Percentiles rank a stretch among this genome's conserved stretches.
These are phyloP conservation scores for Amblyjoppa fuscipennis DNA, from an alignment of 2,888 invertebrate genomes.

Conservation along the genomic window DNA sequence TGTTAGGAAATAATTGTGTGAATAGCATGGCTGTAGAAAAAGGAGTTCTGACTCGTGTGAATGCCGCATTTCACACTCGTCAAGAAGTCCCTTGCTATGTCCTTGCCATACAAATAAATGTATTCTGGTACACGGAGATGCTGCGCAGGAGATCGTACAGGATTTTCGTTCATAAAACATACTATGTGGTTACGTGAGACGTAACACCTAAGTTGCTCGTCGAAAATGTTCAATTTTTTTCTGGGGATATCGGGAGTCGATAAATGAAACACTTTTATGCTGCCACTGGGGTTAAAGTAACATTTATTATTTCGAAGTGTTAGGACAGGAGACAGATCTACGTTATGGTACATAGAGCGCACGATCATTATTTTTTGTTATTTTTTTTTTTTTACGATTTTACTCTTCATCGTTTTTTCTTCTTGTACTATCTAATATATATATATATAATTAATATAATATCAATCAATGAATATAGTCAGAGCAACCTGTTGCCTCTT, in stretches of 20 bases:
- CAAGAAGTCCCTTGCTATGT: too few species aligned
- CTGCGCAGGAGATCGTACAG: too few species aligned
- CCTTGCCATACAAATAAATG: too few species aligned
- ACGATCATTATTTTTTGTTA: slow-evolving; percentile 51
- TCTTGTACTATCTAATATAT: slow-evolving; percentile 53
- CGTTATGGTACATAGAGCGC: slow-evolving; percentile 72
- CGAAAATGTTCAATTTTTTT: background rate
- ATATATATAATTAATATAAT: slow-evolving; percentile 15
- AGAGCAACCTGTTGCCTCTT: slow-evolving; percentile 38
- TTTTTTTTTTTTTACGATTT: slow-evolving; percentile 13
- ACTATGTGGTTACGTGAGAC: too few species aligned
- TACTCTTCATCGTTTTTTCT: slow-evolving; percentile 19
- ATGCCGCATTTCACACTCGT: too few species aligned
- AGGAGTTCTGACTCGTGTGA: too few species aligned
- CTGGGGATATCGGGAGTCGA: background rate
- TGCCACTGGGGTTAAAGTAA: slow-evolving; percentile 75
- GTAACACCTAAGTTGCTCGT: too few species aligned
- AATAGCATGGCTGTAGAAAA: too few species aligned
- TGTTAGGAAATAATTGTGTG: too few species aligned
- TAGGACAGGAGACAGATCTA: slow-evolving; percentile 69
- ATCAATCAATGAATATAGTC: slow-evolving; percentile 38
- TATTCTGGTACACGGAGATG: too few species aligned
- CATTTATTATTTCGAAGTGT: slow-evolving; percentile 76
- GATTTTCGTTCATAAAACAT: too few species aligned
- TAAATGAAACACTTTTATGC: slow-evolving; percentile 37